Evolutionary conservation across 1,140 invertebrate species (phyloP).

Genomic region (Caenorhabditis tropicalis): DNA sequence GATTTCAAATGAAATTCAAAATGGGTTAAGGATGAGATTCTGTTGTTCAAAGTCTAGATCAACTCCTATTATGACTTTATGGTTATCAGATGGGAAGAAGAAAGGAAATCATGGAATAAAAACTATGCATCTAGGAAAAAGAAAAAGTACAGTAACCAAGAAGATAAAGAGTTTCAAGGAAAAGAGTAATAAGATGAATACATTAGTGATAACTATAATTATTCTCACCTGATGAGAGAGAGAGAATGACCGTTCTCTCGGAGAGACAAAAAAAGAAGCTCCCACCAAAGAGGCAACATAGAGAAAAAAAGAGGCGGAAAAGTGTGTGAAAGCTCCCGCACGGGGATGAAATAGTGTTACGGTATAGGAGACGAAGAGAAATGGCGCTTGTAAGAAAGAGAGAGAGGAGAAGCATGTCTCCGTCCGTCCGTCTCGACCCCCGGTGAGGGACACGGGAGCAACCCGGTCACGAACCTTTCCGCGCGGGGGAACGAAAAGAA

Average conservation of each 20-base stretch:
- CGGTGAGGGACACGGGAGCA: background rate
- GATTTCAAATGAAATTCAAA: too few species aligned
- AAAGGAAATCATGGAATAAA: too few species aligned
- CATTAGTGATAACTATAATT: slow-evolving; percentile 20
- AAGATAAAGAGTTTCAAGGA: too few species aligned
- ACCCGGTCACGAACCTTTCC: slow-evolving; percentile 7
- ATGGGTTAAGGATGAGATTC: too few species aligned
- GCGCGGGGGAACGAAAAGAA: too few species aligned
- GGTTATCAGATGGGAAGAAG: too few species aligned
- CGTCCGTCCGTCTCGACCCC: too few species aligned
- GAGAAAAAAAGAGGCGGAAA: slow-evolving; percentile 11
- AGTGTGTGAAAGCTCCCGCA: slow-evolving; percentile 4
- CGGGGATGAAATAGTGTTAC: background rate
- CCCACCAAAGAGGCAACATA: slow-evolving; percentile 7
- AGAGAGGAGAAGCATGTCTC: slow-evolving; percentile 8
- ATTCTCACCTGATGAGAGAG: slow-evolving; percentile 8
- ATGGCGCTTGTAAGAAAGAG: background rate
- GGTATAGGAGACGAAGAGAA: background rate
- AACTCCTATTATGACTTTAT: too few species aligned
- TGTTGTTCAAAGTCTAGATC: too few species aligned
- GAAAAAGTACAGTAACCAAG: background rate
- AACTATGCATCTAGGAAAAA: background rate
- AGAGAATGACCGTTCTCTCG: slow-evolving; percentile 12
- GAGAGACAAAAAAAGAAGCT: slow-evolving; percentile 17
- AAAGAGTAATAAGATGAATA: too few species aligned